phyloP scores from a whole-genome alignment of 2,113 vertebrate genomes.

The Xenopus borealis region DNA sequence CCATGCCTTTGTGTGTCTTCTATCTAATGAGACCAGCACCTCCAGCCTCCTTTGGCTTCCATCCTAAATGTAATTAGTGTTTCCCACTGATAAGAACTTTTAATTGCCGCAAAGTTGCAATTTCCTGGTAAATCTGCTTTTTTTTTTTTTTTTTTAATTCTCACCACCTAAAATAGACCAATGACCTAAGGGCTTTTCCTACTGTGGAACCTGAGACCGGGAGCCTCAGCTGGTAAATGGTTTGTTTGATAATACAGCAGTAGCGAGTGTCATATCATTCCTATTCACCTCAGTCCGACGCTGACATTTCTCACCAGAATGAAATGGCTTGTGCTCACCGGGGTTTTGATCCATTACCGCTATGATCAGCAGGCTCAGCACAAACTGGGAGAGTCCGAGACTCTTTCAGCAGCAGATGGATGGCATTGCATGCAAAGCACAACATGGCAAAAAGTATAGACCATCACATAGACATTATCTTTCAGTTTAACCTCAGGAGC shows the following conservation, averaged over 20 bases:
- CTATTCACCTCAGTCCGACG: not conserved
- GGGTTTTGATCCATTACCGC: not conserved
- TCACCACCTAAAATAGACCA: not conserved
- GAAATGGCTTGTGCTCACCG: not conserved
- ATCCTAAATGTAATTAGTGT: slow-evolving; percentile 13
- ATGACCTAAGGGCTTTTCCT: slow-evolving; percentile 1
- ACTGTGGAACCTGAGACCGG: not conserved
- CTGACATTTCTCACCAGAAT: not conserved
- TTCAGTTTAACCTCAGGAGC: no score
- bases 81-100: slow-evolving; percentile 18
- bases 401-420: no score
- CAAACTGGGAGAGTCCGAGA: no score
- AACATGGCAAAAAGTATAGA: no score
- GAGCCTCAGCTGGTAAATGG: not conserved
- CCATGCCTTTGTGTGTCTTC: slow-evolving; percentile 7
- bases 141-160: not conserved
- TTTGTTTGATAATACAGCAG: not conserved
- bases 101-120: slow-evolving; percentile 12
- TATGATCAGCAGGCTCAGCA: no score
- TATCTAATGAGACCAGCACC: slow-evolving; percentile 5
- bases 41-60: not conserved
- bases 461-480: no score
- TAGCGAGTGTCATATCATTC: not conserved
- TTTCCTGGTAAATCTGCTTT: slow-evolving; percentile 4
- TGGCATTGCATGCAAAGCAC: no score